These are phyloP conservation scores for Bagarius yarrelli DNA, from an alignment of 2,113 vertebrate genomes.

Conservation along the genomic window DNA sequence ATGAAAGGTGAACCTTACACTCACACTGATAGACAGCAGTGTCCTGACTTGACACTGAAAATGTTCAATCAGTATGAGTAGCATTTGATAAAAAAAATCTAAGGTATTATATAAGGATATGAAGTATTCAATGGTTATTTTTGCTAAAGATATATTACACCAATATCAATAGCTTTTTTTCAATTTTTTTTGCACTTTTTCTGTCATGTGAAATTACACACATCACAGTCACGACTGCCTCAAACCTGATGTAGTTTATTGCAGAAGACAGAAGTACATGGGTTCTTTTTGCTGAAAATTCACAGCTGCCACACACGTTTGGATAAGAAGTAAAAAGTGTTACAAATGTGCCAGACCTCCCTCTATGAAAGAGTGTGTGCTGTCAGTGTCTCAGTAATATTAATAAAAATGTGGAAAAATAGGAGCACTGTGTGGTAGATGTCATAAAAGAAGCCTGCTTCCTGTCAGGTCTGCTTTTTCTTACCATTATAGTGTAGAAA, in stretches of 20 bases:
- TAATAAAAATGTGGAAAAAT: neutral
- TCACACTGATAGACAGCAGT: too few relatives aligned
- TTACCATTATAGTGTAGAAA: neutral
- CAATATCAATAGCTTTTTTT: neutral
- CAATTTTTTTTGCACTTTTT: neutral
- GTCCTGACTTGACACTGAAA: too few relatives aligned
- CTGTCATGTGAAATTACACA: neutral
- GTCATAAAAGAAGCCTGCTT: neutral
- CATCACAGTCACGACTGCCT: neutral
- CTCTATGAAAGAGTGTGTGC: neutral
- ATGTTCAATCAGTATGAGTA: too few relatives aligned
- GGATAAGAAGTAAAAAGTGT: neutral
- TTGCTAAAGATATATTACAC: neutral
- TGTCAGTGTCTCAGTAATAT: neutral
- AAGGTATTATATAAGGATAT: neutral
- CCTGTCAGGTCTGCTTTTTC: neutral
- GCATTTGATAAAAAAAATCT: neutral
- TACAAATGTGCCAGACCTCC: neutral
- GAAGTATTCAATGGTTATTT: neutral
- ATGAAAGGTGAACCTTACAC: too few relatives aligned
- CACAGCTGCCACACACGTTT: neutral
- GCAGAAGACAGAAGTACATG: conserved; percentile 6
- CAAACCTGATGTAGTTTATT: neutral
- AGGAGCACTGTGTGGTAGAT: neutral
- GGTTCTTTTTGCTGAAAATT: neutral